Base-by-base conservation (phyloP, 2,113 vertebrate genomes). In the Aspidoscelis tigris region DNA sequence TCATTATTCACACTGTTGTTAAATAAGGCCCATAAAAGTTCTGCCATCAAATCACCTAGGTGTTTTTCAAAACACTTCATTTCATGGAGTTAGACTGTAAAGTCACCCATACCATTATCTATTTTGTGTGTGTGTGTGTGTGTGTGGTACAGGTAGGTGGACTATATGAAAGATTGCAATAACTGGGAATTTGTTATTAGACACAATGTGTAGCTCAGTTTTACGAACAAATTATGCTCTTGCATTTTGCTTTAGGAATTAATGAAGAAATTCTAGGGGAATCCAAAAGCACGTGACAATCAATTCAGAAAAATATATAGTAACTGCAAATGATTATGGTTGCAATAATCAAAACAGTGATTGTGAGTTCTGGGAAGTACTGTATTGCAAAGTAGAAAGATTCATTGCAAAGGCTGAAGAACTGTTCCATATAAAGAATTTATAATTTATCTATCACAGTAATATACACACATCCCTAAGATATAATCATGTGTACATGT, bases 1-100 rank as follows among this genome's bases (percentile, higher is more conserved):
- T 91, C 89, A 89, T 94, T 89, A 90, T 61, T 90, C 83, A 90
- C 85, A 69, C 80, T 76, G 82, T 74, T 87, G 84, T 65, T 44
- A 6, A 76, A 91, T 77, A 90, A 83, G 47, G 33, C 64, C 83
- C 83, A 88, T 61, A 78, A n/a, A 79, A 79, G 84, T 64, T 76
- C 10, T 44, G 78, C 78, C 81, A 83, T 77, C 84, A 91, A 93
- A 93, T 81, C 88, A 88, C 72, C 82, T 81, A 89, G 81, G 24
- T 61, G 77, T 87, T 92, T 89, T 87, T 84, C 74, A 88, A 91
- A 93, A 80, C 4, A 33, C 61, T 50, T 90, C 68, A 53, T 8
- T 82, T 90, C 84, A 78, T 79, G 41, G 53, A 65, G 53, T 68
- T 24, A 61, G 43, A 20, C 39, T 73, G 4, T 39, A 78, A 84